Percentiles rank a stretch among this genome's conserved stretches.
These are phyloP conservation scores for Enteromius treurensis DNA, from an alignment of 2,797 vertebrate genomes.

Conservation along the genomic window DNA sequence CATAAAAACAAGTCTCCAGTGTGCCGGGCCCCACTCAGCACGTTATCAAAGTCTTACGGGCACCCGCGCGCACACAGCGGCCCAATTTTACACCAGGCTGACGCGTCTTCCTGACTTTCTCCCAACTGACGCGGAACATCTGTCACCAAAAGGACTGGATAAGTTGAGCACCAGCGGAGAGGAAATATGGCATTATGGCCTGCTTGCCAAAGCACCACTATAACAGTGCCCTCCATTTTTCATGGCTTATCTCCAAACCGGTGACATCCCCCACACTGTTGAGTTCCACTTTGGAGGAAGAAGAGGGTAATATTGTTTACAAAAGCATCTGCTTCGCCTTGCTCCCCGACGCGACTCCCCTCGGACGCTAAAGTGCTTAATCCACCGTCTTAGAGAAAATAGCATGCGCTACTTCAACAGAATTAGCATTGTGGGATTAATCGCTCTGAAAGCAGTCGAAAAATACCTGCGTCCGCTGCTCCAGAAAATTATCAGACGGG, in stretches of 20 bases:
- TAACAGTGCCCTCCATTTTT: slow-evolving; percentile 48
- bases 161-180: slow-evolving; percentile 54
- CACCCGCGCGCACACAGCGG: slow-evolving; percentile 18
- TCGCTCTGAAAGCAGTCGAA: slow-evolving; percentile 59
- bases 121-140: slow-evolving; percentile 57
- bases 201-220: slow-evolving; percentile 34
- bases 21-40: neutral
- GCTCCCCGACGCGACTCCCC: slow-evolving; percentile 52
- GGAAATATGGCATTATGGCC: slow-evolving; percentile 52
- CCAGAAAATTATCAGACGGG: slow-evolving; percentile 1
- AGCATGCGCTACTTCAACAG: slow-evolving; percentile 62
- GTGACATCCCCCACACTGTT: slow-evolving; percentile 57
- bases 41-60: slow-evolving; percentile 20
- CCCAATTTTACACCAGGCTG: slow-evolving; percentile 57
- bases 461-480: slow-evolving; percentile 27
- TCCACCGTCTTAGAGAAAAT: slow-evolving; percentile 72
- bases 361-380: slow-evolving; percentile 72
- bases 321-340: slow-evolving; percentile 58
- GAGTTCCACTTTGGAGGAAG: slow-evolving; percentile 42
- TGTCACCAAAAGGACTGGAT: slow-evolving; percentile 52
- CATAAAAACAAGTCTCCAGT: slow-evolving; percentile 27
- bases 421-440: slow-evolving; percentile 71
- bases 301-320: slow-evolving; percentile 35
- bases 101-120: slow-evolving; percentile 23
- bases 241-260: slow-evolving; percentile 57